phyloP scores from a whole-genome alignment of 2,888 invertebrate species.

The Congeria kusceri region DNA sequence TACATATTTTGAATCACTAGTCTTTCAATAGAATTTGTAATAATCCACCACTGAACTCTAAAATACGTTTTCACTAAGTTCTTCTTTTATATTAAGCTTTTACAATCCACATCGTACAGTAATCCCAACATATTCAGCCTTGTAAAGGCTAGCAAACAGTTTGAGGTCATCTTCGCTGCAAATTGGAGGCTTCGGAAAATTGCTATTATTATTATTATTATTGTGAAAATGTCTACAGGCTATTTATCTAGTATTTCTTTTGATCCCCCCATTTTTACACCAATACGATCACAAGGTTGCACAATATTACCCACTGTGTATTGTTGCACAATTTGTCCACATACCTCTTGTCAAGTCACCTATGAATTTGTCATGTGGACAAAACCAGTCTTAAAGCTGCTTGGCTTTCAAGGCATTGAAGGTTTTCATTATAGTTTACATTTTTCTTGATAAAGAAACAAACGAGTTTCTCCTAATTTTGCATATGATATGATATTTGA shows the following conservation, averaged over 20 bases:
- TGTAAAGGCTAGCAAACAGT: not conserved
- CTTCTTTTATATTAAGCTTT: no score
- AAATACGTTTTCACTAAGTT: no score
- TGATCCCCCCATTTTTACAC: slow-evolving; percentile 7
- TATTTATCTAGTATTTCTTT: slow-evolving; percentile 9
- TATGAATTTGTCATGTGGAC: slow-evolving; percentile 9
- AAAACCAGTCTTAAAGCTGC: not conserved
- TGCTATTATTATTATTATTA: not conserved
- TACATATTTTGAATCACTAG: no score
- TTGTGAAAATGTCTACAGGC: not conserved
- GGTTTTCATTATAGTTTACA: no score
- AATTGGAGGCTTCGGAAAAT: not conserved
- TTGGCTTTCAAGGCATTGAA: no score
- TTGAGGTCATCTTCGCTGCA: slow-evolving; percentile 1
- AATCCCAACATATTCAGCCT: no score
- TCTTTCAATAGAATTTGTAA: no score
- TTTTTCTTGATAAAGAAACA: no score
- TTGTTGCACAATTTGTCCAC: slow-evolving; percentile 26
- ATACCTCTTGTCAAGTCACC: slow-evolving; percentile 37
- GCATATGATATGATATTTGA: no score
- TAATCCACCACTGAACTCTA: no score
- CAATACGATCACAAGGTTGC: slow-evolving; percentile 23
- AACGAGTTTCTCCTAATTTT: no score
- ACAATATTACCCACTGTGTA: slow-evolving; percentile 40
- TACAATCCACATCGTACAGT: no score